Evolutionary conservation across 1,140 invertebrate species (phyloP), one percentile per base, ranked within the genome.

Genomic region (Drosophila kikkawai): DNA sequence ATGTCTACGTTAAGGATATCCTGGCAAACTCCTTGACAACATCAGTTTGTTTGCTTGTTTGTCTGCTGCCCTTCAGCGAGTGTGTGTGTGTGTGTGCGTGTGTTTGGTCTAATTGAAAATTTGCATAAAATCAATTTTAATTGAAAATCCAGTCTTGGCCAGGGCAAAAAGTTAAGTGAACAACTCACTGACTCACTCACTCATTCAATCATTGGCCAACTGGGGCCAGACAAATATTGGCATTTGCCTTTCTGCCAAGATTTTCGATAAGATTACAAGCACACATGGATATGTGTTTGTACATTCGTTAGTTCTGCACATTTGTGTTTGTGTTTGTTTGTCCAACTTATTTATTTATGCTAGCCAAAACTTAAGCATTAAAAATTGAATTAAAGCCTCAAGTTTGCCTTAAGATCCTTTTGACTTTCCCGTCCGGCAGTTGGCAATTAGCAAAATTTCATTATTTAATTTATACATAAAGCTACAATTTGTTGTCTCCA

Each of bases 41-140:
- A 9, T 37, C 36, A 39, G 53, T 55, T 73, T 75, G 69, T 84
- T 65, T 80, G 69, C 74, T 59, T 65, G 60, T 59, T 75, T 69
- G 53, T 60, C 58, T 64, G 48, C 50, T 37, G 58, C 48, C 69
- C 41, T 74, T 41, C 32, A 1, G 22, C 59, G 48, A 5, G 17
- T 22, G 11, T 15, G 37, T 53, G 22, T 51, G 47, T 50, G 32
- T 69, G 79, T 53, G 69, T 73, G 64, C 79, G 69, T 86, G 26
- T 29, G 26, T 84, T 79, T 82, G 84, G 83, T 70, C 84, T 90
- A 90, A 88, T 88, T 88, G 84, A 88, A 88, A 88, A 88, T 88
- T 88, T 88, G 84, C 84, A 88, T 88, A 90, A 90, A 88, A 88
- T 88, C 84, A 87, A 87, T 87, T 87, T 88, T 87, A 87, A 87